Evolutionary conservation across 1,140 invertebrate genomes (phyloP).

Genomic region (Artemia franciscana): DNA sequence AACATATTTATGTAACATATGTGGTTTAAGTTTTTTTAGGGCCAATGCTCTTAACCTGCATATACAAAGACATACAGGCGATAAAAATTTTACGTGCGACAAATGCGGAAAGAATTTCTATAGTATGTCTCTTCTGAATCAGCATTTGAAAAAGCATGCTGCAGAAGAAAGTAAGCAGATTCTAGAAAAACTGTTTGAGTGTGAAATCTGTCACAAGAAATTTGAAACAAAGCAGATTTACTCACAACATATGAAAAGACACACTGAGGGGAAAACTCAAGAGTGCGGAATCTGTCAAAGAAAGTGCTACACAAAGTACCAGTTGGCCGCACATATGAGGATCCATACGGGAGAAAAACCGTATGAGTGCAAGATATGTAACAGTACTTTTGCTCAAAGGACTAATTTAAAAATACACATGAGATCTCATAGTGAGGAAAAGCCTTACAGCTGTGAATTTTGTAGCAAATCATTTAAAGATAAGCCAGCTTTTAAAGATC

Average conservation of each 20-base stretch:
- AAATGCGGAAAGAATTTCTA: too few species aligned
- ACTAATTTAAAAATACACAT: constrained; percentile 24
- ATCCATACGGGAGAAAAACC: constrained; percentile 37
- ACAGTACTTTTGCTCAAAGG: constrained; percentile 40
- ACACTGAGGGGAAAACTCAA: constrained; percentile 94
- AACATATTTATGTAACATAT: too few species aligned
- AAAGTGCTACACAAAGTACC: constrained; percentile 65
- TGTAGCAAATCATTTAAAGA: too few species aligned
- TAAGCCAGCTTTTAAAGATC: too few species aligned
- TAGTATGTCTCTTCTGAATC: too few species aligned
- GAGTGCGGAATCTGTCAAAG: constrained; percentile 92
- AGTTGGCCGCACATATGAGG: constrained; percentile 23
- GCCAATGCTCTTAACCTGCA: too few species aligned
- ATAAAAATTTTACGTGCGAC: too few species aligned
- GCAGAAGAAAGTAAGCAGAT: too few species aligned
- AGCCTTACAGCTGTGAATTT: constrained; percentile 33
- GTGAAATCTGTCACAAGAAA: constrained; percentile 81
- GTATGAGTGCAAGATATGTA: constrained; percentile 40
- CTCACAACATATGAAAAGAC: constrained; percentile 94
- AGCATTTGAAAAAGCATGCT: too few species aligned
- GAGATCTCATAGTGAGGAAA: constrained; percentile 34
- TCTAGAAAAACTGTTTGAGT: constrained; percentile 91
- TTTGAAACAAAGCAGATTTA: constrained; percentile 91
- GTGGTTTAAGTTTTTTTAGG: too few species aligned
- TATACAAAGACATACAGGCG: too few species aligned